Evolutionary conservation across 2,888 invertebrate genomes (phyloP).

Genomic region (Ichneumoninae sp.): DNA sequence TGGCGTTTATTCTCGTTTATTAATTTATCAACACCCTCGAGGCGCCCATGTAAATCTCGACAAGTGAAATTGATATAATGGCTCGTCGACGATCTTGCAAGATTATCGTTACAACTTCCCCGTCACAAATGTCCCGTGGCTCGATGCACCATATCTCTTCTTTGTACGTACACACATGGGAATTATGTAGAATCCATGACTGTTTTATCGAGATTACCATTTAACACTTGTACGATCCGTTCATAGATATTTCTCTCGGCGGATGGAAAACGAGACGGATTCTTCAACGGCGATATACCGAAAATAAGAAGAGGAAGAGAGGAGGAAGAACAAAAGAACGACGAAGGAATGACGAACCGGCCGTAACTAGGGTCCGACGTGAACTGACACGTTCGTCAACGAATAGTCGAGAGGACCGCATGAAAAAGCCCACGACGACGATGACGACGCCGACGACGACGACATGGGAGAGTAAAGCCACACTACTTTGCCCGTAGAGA

Average conservation of each 20-base stretch:
- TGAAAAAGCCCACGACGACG: conserved; percentile 49
- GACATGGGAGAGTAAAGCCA: conserved; percentile 33
- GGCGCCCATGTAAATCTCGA: not conserved
- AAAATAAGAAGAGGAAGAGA: not conserved
- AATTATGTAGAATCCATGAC: not conserved
- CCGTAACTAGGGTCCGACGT: conserved; percentile 53
- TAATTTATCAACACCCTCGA: conserved; percentile 4
- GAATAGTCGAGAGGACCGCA: conserved; percentile 59
- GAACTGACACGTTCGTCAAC: conserved; percentile 55
- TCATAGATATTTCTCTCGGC: conserved; percentile 16
- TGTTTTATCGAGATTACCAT: conserved; percentile 44
- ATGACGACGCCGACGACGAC: conserved; percentile 23
- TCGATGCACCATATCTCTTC: conserved; percentile 12
- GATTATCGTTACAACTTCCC: not conserved
- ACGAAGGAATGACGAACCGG: conserved; percentile 41
- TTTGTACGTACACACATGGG: not conserved
- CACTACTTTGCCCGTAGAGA: conserved; percentile 10
- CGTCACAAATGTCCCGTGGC: conserved; percentile 7
- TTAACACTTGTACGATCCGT: conserved; percentile 46
- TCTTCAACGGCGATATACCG: not conserved
- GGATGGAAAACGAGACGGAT: conserved; percentile 1
- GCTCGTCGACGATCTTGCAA: conserved; percentile 21
- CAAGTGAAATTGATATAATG: conserved; percentile 15
- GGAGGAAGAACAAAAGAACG: conserved; percentile 25
- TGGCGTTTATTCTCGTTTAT: conserved; percentile 6